Evolutionary conservation across 1,140 invertebrate species (phyloP).

Genomic region (Drosophila virilis): DNA sequence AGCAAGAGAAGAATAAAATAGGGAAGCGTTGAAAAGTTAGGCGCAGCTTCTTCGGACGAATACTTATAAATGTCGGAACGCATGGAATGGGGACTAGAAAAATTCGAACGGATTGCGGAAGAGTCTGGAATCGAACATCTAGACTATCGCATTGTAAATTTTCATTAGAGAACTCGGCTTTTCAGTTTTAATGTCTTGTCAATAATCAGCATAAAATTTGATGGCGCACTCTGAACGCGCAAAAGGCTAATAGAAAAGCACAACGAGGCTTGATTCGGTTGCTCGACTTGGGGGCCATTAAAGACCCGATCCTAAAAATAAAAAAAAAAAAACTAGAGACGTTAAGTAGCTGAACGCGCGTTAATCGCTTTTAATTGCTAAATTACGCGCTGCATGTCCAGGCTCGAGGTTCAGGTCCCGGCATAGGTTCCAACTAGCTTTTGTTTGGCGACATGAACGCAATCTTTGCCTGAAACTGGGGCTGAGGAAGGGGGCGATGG

Average conservation of each 20-base stretch:
- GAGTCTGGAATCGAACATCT: too few relatives aligned
- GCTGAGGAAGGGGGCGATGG: neutral
- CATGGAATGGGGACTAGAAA: too few relatives aligned
- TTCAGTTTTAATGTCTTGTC: conserved; percentile 13
- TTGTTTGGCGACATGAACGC: conserved; percentile 1
- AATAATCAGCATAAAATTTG: conserved; percentile 70
- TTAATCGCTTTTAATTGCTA: conserved; percentile 83
- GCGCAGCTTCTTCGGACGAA: too few relatives aligned
- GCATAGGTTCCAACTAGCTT: neutral
- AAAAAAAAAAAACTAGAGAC: conserved; percentile 18
- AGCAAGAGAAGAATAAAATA: too few relatives aligned
- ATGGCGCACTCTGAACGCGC: conserved; percentile 40
- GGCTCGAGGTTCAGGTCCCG: neutral
- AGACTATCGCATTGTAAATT: conserved; percentile 9
- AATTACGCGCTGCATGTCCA: conserved; percentile 75
- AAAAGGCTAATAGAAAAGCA: conserved; percentile 22
- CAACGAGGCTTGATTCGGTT: conserved; percentile 1
- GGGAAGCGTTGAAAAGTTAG: too few relatives aligned
- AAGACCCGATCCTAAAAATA: conserved; percentile 43
- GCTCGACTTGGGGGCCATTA: conserved; percentile 25
- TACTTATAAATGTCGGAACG: too few relatives aligned
- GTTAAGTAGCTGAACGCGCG: conserved; percentile 65
- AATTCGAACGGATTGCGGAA: too few relatives aligned
- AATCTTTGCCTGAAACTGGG: neutral
- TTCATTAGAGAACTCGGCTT: conserved; percentile 20